Evolutionary conservation across 2,797 vertebrate species (phyloP), one percentile per base, ranked within the genome.

Genomic region (Danio aesculapii): DNA sequence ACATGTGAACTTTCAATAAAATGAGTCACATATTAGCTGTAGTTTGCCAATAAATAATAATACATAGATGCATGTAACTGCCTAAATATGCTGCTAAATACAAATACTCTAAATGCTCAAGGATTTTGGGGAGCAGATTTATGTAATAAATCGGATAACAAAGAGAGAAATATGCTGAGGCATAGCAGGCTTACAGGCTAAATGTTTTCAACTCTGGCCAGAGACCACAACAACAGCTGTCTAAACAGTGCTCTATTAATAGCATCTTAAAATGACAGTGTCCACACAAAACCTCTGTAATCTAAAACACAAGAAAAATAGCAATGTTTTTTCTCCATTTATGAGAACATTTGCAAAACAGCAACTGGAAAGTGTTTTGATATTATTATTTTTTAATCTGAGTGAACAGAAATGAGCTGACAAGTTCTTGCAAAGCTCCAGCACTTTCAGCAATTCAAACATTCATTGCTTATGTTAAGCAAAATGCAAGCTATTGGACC

Each of bases 101-200:
- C 4, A 21, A 67, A 12, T 41, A 50, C 10, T 61, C n/a, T 10
- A 57, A 41, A 75, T 57, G 1, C 11, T 57, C 14, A 50, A 70
- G 72, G 16, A 76, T 66, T 74, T 76, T 59, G 12, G 50, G 17
- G 46, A 21, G 14, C 50, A 64, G 77, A 47, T 43, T 75, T 70
- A n/a, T 59, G 52, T 61, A 59, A 49, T 72, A 76, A 80, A 81
- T 76, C 72, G 9, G 59, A 58, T 83, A 75, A 64, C n/a, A 55
- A 64, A 61, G 9, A 47, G 17, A 57, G 3, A 43, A 69, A 73
- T 57, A 43, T 2, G 39, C 53, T 59, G 5, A 66, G 50, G 59
- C 16, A 30, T 30, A 5, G 12, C 3, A 59, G 44, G 52, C 47
- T 81, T 66, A 81, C 41, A 58, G 64, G 13, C 11, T 46, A 43